Percentiles rank a stretch among this genome's conserved stretches.
Evolutionary conservation across 2,888 invertebrate genomes (phyloP).

Genomic region (Tiliacea citrago): DNA sequence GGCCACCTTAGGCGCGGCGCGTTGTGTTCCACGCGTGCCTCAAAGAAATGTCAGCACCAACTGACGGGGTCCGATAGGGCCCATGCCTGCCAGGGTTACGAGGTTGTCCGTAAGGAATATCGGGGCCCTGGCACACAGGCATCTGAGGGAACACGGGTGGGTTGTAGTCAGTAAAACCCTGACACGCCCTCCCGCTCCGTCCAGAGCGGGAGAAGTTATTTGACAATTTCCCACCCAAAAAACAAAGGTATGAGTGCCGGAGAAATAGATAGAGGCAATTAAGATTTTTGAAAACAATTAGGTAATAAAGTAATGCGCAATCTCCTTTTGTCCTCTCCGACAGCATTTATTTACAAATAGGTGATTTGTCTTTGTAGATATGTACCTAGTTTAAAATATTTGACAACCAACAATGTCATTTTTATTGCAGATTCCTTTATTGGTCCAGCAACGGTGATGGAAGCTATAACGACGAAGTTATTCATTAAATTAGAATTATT

Average conservation of each 20-base stretch:
- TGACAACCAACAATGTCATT: background rate
- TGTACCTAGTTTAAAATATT: background rate
- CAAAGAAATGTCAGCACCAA: too few species aligned
- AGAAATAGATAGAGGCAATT: background rate
- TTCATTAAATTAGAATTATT: slow-evolving; percentile 7
- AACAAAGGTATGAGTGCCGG: background rate
- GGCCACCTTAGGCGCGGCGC: too few species aligned
- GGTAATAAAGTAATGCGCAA: background rate
- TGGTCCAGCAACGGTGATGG: accelerated
- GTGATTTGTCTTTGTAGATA: background rate
- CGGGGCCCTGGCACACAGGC: too few species aligned
- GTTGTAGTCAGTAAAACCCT: too few species aligned
- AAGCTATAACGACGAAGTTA: accelerated
- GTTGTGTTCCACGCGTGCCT: too few species aligned
- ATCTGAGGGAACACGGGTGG: too few species aligned
- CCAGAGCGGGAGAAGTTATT: too few species aligned
- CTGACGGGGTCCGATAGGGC: too few species aligned
- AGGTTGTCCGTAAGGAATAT: too few species aligned
- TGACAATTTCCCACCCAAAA: too few species aligned
- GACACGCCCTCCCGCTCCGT: too few species aligned
- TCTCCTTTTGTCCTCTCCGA: background rate
- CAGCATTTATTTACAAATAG: background rate
- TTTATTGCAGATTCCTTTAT: background rate
- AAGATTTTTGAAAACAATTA: background rate
- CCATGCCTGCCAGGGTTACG: too few species aligned